Conservation (phyloP, 2,113 vertebrate genomes). For the Melanerpes formicivorus region DNA sequence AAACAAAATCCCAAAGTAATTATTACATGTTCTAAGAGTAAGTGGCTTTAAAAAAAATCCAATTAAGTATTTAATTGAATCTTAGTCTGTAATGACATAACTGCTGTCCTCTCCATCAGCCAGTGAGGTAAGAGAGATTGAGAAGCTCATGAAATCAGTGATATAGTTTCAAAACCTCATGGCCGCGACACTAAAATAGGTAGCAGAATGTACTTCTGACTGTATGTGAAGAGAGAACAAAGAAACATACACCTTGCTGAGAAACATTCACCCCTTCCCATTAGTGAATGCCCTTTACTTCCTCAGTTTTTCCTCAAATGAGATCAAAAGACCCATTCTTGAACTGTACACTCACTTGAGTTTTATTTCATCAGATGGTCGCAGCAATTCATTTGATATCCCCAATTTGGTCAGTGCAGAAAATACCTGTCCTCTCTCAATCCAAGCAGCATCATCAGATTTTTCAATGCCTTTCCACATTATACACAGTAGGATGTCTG, state of each 20-base stretch:
- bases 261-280: neutral
- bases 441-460: slow-evolving; percentile 91
- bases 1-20: slow-evolving; percentile 64
- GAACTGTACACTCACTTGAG: slow-evolving; percentile 80
- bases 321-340: neutral
- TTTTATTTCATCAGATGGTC: slow-evolving; percentile 93
- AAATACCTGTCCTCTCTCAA: slow-evolving; percentile 95
- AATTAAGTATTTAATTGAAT: slow-evolving; percentile 44
- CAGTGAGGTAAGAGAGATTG: neutral
- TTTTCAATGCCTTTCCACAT: slow-evolving; percentile 95
- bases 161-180: neutral
- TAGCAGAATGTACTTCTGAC: neutral
- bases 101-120: neutral
- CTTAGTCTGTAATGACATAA: neutral
- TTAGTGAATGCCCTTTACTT: neutral
- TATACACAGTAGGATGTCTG: slow-evolving; percentile 86
- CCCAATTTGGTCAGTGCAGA: slow-evolving; percentile 92
- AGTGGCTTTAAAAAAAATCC: slow-evolving; percentile 38
- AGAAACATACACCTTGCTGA: neutral
- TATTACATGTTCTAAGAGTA: neutral
- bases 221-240: neutral
- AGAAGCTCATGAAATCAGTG: neutral
- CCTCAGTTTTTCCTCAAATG: neutral
- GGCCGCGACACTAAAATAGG: neutral
- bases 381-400: slow-evolving; percentile 87